These are phyloP conservation scores for Crocidura indochinensis DNA, from an alignment of 2,797 vertebrate genomes.

Conservation along the genomic window DNA sequence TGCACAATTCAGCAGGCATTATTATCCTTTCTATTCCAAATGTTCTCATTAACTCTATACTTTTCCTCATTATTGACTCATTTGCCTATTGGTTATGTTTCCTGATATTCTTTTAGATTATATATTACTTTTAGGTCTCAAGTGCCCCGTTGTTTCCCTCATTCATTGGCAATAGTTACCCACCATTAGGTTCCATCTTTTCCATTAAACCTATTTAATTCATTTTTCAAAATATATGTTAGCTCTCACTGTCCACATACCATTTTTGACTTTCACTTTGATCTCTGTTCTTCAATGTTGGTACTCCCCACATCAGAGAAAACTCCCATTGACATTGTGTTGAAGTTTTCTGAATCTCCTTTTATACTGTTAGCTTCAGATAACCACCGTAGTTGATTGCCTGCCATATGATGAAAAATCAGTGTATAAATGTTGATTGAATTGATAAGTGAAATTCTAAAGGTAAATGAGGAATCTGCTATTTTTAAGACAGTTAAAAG, in stretches of 20 bases:
- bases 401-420: background rate
- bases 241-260: background rate
- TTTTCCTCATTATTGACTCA: conserved; percentile 3
- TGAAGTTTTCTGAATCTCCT: conserved; percentile 2
- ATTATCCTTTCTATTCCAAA: background rate
- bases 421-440: background rate
- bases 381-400: background rate
- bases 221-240: background rate
- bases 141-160: background rate
- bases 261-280: background rate
- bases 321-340: background rate
- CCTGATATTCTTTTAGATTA: background rate
- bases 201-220: background rate
- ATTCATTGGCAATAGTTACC: background rate
- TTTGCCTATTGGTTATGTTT: conserved; percentile 42
- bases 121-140: background rate
- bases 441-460: background rate
- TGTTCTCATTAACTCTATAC: conserved; percentile 32
- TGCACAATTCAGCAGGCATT: background rate
- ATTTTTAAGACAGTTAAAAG: background rate
- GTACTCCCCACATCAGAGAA: background rate
- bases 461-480: background rate
- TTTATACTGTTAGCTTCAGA: background rate
- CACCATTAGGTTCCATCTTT: background rate
- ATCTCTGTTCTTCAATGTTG: background rate